Conservation (phyloP, 2,113 vertebrate genomes). For the Girardinichthys multiradiatus region DNA sequence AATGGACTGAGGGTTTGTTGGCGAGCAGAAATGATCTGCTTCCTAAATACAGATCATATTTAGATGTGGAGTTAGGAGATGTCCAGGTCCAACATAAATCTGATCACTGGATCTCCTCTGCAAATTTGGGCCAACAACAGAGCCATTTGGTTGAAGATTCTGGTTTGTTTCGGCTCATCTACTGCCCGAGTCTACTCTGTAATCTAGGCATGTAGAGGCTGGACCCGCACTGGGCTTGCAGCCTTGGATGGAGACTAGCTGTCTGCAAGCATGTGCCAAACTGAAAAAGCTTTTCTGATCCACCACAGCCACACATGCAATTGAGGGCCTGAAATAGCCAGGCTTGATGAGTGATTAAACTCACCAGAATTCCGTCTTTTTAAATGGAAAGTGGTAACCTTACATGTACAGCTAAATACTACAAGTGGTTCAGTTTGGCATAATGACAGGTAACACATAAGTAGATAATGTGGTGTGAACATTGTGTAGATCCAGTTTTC, state of each 20-base stretch:
- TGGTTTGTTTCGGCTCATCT: conserved; percentile 58
- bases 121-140: conserved; percentile 55
- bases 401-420: conserved; percentile 46
- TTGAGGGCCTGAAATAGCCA: conserved; percentile 65
- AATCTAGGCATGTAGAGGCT: conserved; percentile 59
- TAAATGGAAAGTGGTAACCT: conserved; percentile 52
- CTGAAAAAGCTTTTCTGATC: conserved; percentile 50
- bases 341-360: conserved; percentile 47
- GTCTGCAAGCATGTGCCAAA: conserved; percentile 64
- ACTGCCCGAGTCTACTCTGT: conserved; percentile 63
- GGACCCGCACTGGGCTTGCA: conserved; percentile 57
- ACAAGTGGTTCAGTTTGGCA: conserved; percentile 39
- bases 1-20: conserved; percentile 49
- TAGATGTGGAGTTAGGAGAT: conserved; percentile 51
- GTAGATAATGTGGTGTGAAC: conserved; percentile 60
- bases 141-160: conserved; percentile 37
- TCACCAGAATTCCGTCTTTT: conserved; percentile 40
- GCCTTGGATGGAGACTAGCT: conserved; percentile 69
- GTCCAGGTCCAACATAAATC: conserved; percentile 45
- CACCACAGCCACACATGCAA: conserved; percentile 58
- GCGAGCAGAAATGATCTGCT: conserved; percentile 35
- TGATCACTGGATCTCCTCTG: conserved; percentile 47
- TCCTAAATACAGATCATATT: conserved; percentile 50
- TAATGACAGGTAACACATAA: conserved; percentile 63
- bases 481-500: conserved; percentile 13